A percentile compares a stretch with the other conserved stretches of the same genome.
phyloP scores from a whole-genome alignment of 2,797 vertebrate genomes.

The Pangasius larnaudii region DNA sequence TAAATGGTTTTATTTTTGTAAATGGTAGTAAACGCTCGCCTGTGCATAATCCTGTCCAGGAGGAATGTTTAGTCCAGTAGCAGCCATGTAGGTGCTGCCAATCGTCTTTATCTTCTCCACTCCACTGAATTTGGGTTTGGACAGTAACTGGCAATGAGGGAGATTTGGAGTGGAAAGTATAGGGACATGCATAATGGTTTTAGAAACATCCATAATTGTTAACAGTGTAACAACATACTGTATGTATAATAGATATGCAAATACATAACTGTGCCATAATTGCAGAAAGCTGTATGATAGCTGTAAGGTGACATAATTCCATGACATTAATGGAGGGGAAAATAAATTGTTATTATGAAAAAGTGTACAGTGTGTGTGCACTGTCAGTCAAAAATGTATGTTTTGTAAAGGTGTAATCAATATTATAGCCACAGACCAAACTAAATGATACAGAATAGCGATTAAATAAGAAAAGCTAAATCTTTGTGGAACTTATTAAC shows the following conservation, averaged over 20 bases:
- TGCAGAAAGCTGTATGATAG: background rate
- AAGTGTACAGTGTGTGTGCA: no score
- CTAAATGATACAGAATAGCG: background rate
- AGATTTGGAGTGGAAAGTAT: background rate
- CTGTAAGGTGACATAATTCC: background rate
- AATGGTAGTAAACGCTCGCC: conserved; percentile 65
- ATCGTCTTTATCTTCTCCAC: conserved; percentile 99
- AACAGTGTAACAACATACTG: background rate
- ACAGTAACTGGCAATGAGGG: conserved; percentile 81
- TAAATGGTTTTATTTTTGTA: background rate
- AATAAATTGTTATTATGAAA: background rate
- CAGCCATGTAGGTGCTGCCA: conserved; percentile 98
- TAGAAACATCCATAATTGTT: background rate
- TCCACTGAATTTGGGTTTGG: conserved; percentile 95
- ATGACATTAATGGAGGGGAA: background rate
- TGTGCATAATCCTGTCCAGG: conserved; percentile 88
- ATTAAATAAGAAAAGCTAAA: background rate
- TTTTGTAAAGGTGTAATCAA: background rate
- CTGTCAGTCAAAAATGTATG: background rate
- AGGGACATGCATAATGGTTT: background rate
- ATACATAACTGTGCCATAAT: background rate
- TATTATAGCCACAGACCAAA: background rate
- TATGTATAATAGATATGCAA: background rate
- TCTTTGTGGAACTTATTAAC: background rate
- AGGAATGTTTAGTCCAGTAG: conserved; percentile 89